phyloP scores from a whole-genome alignment of 2,797 vertebrate species.

The Poecilia gillii region DNA sequence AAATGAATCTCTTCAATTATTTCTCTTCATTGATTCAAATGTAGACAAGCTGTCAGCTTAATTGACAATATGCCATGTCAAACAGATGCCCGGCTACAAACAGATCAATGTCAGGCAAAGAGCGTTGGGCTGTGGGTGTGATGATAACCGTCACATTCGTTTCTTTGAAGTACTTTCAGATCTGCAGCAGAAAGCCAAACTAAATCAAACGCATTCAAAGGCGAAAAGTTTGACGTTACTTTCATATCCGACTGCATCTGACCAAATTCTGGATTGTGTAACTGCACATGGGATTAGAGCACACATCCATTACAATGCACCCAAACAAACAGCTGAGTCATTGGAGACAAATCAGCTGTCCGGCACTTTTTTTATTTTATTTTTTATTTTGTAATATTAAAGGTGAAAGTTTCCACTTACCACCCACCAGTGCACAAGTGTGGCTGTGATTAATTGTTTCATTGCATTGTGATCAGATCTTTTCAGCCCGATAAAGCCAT shows the following conservation, averaged over 20 bases:
- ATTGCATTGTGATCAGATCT: constrained; percentile 6
- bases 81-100: constrained; percentile 5
- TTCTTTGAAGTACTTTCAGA: constrained; percentile 7
- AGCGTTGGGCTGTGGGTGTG: background rate
- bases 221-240: background rate
- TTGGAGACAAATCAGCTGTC: constrained; percentile 1
- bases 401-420: background rate
- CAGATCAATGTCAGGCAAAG: background rate
- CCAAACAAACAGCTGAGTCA: background rate
- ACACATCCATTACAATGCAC: constrained; percentile 10
- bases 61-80: constrained; percentile 9
- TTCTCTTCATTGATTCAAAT: constrained; percentile 2
- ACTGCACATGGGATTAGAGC: background rate
- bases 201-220: constrained; percentile 6
- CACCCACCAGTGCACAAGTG: constrained; percentile 8
- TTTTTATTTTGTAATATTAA: background rate
- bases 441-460: background rate
- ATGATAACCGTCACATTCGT: background rate
- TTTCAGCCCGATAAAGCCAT: background rate
- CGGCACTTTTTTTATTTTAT: background rate
- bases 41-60: constrained; percentile 6
- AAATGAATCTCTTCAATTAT: constrained; percentile 6
- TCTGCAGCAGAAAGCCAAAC: constrained; percentile 6
- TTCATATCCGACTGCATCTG: background rate
- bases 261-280: background rate